A percentile compares a stretch with the other conserved stretches of the same genome.
Conservation (phyloP, 2,888 invertebrate genomes). For the Heliconius hortense region DNA sequence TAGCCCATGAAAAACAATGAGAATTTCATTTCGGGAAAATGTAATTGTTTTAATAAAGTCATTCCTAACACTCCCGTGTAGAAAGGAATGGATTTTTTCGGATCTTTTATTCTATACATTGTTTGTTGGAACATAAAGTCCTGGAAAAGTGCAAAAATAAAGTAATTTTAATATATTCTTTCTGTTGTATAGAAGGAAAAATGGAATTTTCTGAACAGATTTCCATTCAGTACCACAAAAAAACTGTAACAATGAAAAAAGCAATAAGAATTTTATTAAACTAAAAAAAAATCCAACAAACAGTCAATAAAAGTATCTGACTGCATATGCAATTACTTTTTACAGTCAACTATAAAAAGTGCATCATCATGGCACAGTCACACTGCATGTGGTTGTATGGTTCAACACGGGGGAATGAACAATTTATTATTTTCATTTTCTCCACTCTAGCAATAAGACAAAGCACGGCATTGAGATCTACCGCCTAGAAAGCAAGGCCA, state of each 20-base stretch:
- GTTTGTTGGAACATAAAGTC: constrained; percentile 98
- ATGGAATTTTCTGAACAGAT: too few relatives aligned
- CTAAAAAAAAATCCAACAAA: too few relatives aligned
- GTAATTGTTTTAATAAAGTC: constrained; percentile 92
- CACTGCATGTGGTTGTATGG: neutral
- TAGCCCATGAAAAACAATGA: constrained; percentile 96
- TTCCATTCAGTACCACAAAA: too few relatives aligned
- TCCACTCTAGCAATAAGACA: neutral
- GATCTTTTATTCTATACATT: constrained; percentile 97
- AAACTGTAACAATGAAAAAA: too few relatives aligned
- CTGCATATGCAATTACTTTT: too few relatives aligned
- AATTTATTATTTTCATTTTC: neutral
- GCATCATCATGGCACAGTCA: too few relatives aligned
- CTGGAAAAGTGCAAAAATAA: constrained; percentile 69
- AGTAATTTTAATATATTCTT: neutral
- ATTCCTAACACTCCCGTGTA: constrained; percentile 96
- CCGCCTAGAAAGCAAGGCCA: too few relatives aligned
- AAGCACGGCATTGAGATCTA: neutral
- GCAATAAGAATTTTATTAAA: neutral
- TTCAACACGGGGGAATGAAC: neutral
- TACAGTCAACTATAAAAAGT: too few relatives aligned
- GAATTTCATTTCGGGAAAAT: constrained; percentile 95
- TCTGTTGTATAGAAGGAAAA: too few relatives aligned
- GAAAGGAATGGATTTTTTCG: constrained; percentile 92
- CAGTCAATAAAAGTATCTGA: too few relatives aligned